Conservation (phyloP, 2,797 vertebrate species). For the Paedocypris micromegethes region DNA sequence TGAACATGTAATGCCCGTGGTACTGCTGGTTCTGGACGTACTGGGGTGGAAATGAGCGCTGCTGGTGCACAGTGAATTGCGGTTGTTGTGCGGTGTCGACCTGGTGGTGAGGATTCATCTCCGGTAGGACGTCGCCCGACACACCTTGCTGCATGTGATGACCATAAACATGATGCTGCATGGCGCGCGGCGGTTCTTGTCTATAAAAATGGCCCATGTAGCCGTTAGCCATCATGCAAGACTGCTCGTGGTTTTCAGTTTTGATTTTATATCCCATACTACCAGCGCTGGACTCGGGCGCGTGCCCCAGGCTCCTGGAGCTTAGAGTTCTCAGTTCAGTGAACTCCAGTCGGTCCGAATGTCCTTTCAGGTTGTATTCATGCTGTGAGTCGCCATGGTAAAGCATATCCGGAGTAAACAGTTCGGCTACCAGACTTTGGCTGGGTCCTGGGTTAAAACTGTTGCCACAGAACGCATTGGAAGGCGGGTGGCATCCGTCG, state of each 20-base stretch:
- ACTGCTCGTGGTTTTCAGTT: slow-evolving; percentile 70
- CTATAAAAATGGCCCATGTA: slow-evolving; percentile 67
- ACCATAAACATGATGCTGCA: slow-evolving; percentile 53
- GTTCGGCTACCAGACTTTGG: slow-evolving; percentile 81
- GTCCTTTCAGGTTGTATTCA: slow-evolving; percentile 54
- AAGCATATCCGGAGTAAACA: slow-evolving; percentile 73
- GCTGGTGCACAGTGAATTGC: slow-evolving; percentile 50
- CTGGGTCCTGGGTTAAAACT: slow-evolving; percentile 62
- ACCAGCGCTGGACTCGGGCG: slow-evolving; percentile 52
- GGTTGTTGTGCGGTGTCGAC: slow-evolving; percentile 43
- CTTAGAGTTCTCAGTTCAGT: slow-evolving; percentile 72
- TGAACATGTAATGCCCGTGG: slow-evolving; percentile 76
- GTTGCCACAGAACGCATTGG: slow-evolving; percentile 52
- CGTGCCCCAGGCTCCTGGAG: slow-evolving; percentile 42
- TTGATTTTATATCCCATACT: slow-evolving; percentile 76
- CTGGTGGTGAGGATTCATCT: slow-evolving; percentile 52
- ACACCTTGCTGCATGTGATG: slow-evolving; percentile 53
- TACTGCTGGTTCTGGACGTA: slow-evolving; percentile 65
- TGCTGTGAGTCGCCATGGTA: slow-evolving; percentile 55
- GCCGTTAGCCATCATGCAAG: slow-evolving; percentile 76
- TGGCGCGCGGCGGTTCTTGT: slow-evolving; percentile 61
- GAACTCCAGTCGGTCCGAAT: slow-evolving; percentile 69
- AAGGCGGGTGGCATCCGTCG: slow-evolving; percentile 59
- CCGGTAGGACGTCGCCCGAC: slow-evolving; percentile 50
- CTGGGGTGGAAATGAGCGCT: slow-evolving; percentile 50